Conservation (phyloP, 1,140 invertebrate genomes). For the Bursaphelenchus mucronatus region DNA sequence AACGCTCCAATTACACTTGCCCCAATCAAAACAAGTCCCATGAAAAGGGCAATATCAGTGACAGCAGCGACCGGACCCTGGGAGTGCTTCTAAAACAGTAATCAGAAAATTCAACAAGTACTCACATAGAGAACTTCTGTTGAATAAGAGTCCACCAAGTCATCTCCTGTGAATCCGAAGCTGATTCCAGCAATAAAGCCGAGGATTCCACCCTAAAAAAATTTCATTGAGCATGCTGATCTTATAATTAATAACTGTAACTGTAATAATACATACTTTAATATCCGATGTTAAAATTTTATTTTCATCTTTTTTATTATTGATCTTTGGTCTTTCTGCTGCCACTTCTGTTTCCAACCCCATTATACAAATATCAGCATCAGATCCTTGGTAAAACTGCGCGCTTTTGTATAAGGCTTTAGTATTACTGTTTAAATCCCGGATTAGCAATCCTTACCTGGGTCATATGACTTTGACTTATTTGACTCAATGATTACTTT, state of each 20-base stretch:
- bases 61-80: background rate
- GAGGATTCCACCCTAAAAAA: conserved; percentile 19
- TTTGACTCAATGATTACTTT: background rate
- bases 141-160: conserved; percentile 45
- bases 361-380: background rate
- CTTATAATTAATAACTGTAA: background rate
- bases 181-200: conserved; percentile 24
- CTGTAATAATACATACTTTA: background rate
- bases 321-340: background rate
- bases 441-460: background rate
- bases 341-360: conserved; percentile 1
- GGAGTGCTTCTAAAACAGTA: conserved; percentile 30
- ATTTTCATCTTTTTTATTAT: background rate
- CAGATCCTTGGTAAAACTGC: conserved; percentile 6
- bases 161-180: conserved; percentile 43
- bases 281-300: conserved; percentile 2
- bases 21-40: conserved; percentile 33
- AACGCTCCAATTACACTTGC: conserved; percentile 41
- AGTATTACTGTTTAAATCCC: background rate
- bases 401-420: background rate
- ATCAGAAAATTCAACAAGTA: background rate
- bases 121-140: conserved; percentile 37
- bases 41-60: conserved; percentile 24
- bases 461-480: background rate
- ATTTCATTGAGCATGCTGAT: too few relatives aligned